Base-by-base conservation (phyloP, 1,140 invertebrate genomes). In the Eriosoma lanigerum region DNA sequence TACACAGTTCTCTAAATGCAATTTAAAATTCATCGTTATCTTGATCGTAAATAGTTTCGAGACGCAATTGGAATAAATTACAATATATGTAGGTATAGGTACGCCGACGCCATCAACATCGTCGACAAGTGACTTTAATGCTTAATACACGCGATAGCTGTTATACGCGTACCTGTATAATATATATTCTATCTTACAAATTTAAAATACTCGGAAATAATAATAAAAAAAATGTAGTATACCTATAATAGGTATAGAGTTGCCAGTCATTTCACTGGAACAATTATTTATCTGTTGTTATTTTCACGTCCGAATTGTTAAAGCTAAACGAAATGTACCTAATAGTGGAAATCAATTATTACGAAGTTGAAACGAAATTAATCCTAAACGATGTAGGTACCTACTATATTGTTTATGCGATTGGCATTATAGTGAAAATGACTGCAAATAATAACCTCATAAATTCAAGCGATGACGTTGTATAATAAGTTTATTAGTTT, bases 11-110 rank as follows among this genome's bases (percentile, higher is more conserved):
- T 15, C 19, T 1, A 46, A 68, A 24, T 32, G 64, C 24, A 68
- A 68, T 68, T 48, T 68, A 68, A 68, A 68, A 68, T 48, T 68
- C 64, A 17, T 68, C 21, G 64, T 24, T 68, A 46, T 46, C 46
- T 70, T 29, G 66, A 70, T 50, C 66, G 66, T 70, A 68, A 68
- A 68, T 68, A 70, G 66, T 50, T 50, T 29, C 66, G 44, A 70
- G 66, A 70, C 46, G 66, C 66, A 26, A 70, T 50, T 44, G 46
- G 66, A 50, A 70, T 70, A 70, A 70, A 70, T 70, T 70, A 70
- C 46, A 17, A 26, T 6, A 17, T 29, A 66, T 29, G 19, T 15
- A 6, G 32, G 32, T 38, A 38, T 38, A 38, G 3, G 32, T 8
- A 8, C 32, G 32, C 8, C 32, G 32, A 10, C n/a, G 52, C 52